Evolutionary conservation across 2,888 invertebrate species (phyloP).

Genomic region (Drosophila paucipuncta): DNA sequence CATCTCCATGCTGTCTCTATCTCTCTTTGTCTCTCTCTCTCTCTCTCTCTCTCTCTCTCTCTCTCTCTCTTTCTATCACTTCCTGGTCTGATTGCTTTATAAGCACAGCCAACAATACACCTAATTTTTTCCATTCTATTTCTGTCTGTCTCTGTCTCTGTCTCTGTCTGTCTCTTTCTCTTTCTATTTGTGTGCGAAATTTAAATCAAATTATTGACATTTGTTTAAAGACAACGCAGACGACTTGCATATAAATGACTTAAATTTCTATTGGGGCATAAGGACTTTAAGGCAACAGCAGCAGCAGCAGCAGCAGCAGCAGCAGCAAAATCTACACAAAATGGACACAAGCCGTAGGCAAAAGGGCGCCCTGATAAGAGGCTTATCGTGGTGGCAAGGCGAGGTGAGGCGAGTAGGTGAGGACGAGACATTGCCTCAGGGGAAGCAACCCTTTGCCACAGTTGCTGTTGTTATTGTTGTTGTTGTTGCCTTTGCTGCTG

Average conservation of each 20-base stretch:
- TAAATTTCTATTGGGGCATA: conserved; percentile 49
- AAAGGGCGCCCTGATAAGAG: conserved; percentile 62
- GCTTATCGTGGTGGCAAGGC: conserved; percentile 9
- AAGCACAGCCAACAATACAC: conserved; percentile 53
- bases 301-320: background rate
- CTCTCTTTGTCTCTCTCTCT: background rate
- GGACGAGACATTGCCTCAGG: conserved; percentile 38
- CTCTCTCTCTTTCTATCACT: conserved; percentile 1
- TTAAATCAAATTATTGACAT: conserved; percentile 81
- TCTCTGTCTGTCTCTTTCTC: background rate
- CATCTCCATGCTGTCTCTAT: background rate
- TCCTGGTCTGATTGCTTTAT: conserved; percentile 65
- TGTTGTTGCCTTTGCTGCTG: conserved; percentile 49
- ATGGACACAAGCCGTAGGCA: conserved; percentile 59
- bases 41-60: background rate
- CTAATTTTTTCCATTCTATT: conserved; percentile 19
- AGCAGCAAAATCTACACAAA: conserved; percentile 72
- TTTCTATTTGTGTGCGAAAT: conserved; percentile 60
- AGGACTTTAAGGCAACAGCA: conserved; percentile 53
- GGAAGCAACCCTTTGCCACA: conserved; percentile 74
- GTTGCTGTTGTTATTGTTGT: conserved; percentile 39
- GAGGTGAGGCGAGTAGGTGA: background rate
- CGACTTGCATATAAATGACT: conserved; percentile 76
- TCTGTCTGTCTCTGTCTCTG: background rate
- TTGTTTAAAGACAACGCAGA: conserved; percentile 71